Evolutionary conservation across 2,797 vertebrate species (phyloP), one percentile per base, ranked within the genome.

Genomic region (Ciconia nigra): DNA sequence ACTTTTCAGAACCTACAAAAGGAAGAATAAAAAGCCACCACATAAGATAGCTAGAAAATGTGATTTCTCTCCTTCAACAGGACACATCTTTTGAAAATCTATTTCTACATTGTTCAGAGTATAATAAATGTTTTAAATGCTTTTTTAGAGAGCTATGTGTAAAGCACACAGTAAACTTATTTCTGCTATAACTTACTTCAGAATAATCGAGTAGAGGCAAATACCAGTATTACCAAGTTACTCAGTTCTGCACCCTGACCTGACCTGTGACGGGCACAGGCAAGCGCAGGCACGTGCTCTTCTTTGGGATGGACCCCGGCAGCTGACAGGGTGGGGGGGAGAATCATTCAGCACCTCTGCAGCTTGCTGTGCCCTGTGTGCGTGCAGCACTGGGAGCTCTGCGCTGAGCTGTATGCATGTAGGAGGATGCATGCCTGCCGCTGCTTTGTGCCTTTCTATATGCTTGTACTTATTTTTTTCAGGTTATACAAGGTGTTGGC

Each of bases 1-100:
- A 85, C 98, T 98, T 98, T 99, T 99, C 95, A 99, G 97, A 57
- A 99, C 98, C 99, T 99, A 71, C 66, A 83, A 82, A 94, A 91
- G 66, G 79, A 66, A 93, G 95, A 94, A 90, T 31, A 74, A 94
- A 94, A 66, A 94, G 28, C 26, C 31, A 66, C 49, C 67, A 93
- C 6, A 5, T 49, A 66, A 94, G 80, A 93, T 42, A 77, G 59
- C 17, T 76, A 59, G 37, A 72, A 93, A 89, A 83, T 9, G 3
- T 7, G 26, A 29, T 72, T 94, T 89, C 49, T 76, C 13, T 83
- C 25, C 52, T 83, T 88, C 41, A 93, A 31, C 12, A 81, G 42
- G 31, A 70, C 41, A 71, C 13, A 44, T 41, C 35, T 78, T 78
- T 89, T 57, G 80, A 81, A 92, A 87, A 85, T 42, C 21, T 65